phyloP scores from a whole-genome alignment of 37 sponge, comb jelly and placozoan genomes.

The Chondrilla cf. caribensis region DNA sequence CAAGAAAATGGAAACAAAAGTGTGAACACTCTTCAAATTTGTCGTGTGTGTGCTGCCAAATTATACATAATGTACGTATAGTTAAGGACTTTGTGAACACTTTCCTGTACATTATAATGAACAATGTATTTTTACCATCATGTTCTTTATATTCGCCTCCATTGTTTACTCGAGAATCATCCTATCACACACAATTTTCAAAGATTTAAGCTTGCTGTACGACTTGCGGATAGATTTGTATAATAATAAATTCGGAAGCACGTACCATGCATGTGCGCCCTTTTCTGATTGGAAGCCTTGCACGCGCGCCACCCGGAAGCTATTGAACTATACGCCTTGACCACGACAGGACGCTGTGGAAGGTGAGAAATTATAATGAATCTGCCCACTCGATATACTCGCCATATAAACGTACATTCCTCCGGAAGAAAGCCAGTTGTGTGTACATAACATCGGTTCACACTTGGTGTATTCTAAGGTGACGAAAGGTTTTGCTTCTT shows the following conservation, averaged over 20 bases:
- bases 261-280: no score
- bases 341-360: not conserved
- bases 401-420: not conserved
- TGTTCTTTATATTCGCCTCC: no score
- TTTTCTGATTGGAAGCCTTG: not conserved
- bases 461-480: conserved; percentile 24
- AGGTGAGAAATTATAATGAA: conserved; percentile 19
- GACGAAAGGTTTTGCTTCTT: not conserved
- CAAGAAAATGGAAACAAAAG: not conserved
- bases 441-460: conserved; percentile 32
- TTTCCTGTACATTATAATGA: no score
- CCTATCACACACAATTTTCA: no score
- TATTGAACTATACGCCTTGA: not conserved
- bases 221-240: no score
- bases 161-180: no score
- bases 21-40: not conserved
- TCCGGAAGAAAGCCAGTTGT: conserved; percentile 18
- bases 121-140: no score
- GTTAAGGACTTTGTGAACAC: no score
- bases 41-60: not conserved
- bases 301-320: conserved; percentile 7
- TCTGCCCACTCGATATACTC: not conserved
- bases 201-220: no score
- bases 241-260: no score
- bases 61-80: no score